phyloP scores from a whole-genome alignment of 2,888 invertebrate species.

The Sepioteuthis lessoniana region DNA sequence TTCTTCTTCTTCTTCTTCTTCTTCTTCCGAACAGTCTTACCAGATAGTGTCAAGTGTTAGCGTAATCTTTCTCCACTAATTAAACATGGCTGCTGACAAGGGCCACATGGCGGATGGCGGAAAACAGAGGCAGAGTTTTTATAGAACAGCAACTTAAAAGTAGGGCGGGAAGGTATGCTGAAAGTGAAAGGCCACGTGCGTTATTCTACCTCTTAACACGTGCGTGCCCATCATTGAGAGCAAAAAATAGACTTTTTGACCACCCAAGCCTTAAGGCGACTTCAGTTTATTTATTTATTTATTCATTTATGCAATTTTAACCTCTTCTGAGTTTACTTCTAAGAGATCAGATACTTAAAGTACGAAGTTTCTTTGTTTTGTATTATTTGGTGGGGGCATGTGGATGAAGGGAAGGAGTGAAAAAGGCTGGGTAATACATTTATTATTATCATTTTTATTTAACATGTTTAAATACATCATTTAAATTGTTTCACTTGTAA shows the following conservation, averaged over 20 bases:
- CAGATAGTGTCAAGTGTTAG: background rate
- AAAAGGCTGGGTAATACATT: too few species aligned
- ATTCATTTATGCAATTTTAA: too few species aligned
- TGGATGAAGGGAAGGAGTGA: too few species aligned
- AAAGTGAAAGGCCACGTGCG: background rate
- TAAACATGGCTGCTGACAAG: background rate
- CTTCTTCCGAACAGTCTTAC: background rate
- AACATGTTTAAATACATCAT: too few species aligned
- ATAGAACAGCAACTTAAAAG: background rate
- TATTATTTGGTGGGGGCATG: too few species aligned
- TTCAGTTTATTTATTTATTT: too few species aligned
- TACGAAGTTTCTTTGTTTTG: too few species aligned
- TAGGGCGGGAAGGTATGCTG: background rate
- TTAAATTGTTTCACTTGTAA: too few species aligned
- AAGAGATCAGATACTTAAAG: too few species aligned
- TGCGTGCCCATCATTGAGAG: background rate
- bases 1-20: background rate
- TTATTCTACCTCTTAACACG: background rate
- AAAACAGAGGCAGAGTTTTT: background rate
- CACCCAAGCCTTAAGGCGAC: conserved; percentile 15
- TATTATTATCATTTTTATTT: too few species aligned
- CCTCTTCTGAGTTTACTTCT: too few species aligned
- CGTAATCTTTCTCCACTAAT: background rate
- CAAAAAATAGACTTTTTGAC: background rate
- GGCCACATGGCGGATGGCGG: background rate